A percentile compares a stretch with the other conserved stretches of the same genome.
These are phyloP conservation scores for Misgurnus anguillicaudatus DNA, from an alignment of 2,113 vertebrate genomes.

Conservation along the genomic window DNA sequence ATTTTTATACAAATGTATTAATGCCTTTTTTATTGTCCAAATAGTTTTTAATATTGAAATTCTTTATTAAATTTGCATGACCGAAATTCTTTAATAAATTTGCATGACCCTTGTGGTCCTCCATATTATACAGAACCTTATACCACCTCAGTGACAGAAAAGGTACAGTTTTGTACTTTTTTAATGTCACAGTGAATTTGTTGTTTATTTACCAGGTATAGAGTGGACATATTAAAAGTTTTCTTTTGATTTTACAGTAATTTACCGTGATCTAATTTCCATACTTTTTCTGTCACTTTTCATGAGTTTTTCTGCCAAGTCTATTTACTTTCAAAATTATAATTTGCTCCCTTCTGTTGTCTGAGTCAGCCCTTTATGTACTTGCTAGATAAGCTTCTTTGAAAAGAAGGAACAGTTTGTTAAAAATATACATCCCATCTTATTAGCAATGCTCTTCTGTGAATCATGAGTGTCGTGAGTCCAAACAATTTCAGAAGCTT, in stretches of 20 bases:
- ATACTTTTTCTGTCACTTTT: slow-evolving; percentile 24
- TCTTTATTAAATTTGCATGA: too few relatives aligned
- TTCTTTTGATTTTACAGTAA: background rate
- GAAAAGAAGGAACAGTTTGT: slow-evolving; percentile 25
- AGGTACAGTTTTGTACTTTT: too few relatives aligned
- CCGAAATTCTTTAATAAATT: too few relatives aligned
- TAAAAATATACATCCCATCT: slow-evolving; percentile 25
- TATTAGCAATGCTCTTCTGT: slow-evolving; percentile 20
- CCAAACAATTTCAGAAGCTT: slow-evolving; percentile 28
- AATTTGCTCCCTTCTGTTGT: slow-evolving; percentile 19
- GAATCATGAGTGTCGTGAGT: slow-evolving; percentile 25
- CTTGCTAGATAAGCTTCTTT: slow-evolving; percentile 35
- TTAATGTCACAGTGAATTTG: too few relatives aligned
- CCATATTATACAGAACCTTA: too few relatives aligned
- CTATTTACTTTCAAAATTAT: background rate
- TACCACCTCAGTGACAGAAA: too few relatives aligned
- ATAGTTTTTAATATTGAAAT: too few relatives aligned
- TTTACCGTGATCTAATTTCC: background rate
- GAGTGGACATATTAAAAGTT: too few relatives aligned
- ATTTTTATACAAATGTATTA: too few relatives aligned
- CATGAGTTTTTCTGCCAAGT: slow-evolving; percentile 23
- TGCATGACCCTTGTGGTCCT: too few relatives aligned
- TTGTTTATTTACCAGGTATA: too few relatives aligned
- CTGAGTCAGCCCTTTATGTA: slow-evolving; percentile 38
- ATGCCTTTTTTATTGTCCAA: too few relatives aligned